Evolutionary conservation across 1,140 invertebrate species (phyloP), one percentile per base, ranked within the genome.

Genomic region (Diachasma alloeum): DNA sequence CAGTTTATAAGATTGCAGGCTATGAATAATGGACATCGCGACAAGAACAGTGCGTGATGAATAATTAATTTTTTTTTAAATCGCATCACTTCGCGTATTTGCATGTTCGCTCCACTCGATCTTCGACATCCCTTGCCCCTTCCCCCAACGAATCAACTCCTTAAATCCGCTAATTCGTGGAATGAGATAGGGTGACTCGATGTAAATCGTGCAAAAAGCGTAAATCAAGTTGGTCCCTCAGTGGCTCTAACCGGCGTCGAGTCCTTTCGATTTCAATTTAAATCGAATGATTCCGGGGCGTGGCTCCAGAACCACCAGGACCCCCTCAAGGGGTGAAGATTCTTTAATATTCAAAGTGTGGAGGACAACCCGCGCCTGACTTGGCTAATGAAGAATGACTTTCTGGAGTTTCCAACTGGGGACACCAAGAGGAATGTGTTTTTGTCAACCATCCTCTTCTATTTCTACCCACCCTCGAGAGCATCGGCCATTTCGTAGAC

Each of bases 251-350:
- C 71, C 13, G 56, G 36, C 24, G 24, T n/a, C 26, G 42, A 37
- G 44, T 72, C 74, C 73, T 78, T 81, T 81, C 77, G 63, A 81
- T 81, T 81, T 79, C 79, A 81, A 81, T 81, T 81, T 78, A 81
- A 81, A 81, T 81, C 79, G 77, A 78, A 81, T 79, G 75, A 81
- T 81, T 76, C 44, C 72, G 75, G 70, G 75, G 75, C 77, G 75
- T 81, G 74, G 76, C 19, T 10, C 26, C 6, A n/a, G 8, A 36
- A 6, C 36, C 42, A 42, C 17, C 36, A 56, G 66, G 36, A 3
- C 26, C 13, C 26, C 9, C 36, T 5, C n/a, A 17, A 42, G 22
- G 42, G 69, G 17, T 46, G 42, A 42, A 63, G 68, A 53, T 71
- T 72, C 39, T 80, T 80, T 80, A 78, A 80, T 80, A 80, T 80